Evolutionary conservation across 2,888 invertebrate species (phyloP), one percentile per base, ranked within the genome.

Genomic region (Teleiodes luculella): DNA sequence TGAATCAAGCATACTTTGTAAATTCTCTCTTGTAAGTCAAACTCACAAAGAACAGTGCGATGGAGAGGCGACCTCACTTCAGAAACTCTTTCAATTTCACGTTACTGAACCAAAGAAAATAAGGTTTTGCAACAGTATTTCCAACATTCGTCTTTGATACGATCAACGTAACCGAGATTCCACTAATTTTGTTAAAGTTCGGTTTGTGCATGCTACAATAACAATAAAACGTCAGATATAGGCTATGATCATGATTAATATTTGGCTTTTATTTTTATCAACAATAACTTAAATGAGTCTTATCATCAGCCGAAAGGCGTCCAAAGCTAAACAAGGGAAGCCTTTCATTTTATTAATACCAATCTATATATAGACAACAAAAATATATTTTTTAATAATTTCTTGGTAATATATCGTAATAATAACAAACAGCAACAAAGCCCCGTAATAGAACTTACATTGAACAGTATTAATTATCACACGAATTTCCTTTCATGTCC

Each of bases 371-470:
- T n/a, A n/a, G n/a, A n/a, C n/a, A n/a, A n/a, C n/a, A n/a, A n/a
- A n/a, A n/a, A n/a, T n/a, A n/a, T n/a, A n/a, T 24, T 24, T 24
- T 24, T 4, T 4, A 24, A 24, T 18, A 39, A 39, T 39, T 16
- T 39, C 18, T 16, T n/a, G n/a, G n/a, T n/a, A n/a, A n/a, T n/a
- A n/a, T n/a, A n/a, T n/a, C n/a, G n/a, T n/a, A n/a, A n/a, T n/a
- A n/a, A n/a, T 7, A 39, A 39, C 16, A 39, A 39, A 39, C 16
- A 16, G 18, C 39, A 14, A 18, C 16, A 14, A 14, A 36, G 39
- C 10, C 16, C 16, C 14, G 57, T 61, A 60, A 60, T 58, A 54
- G 56, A 16, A 10, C 18, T 16, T 39, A 39, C 39, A 18, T 10
- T 8, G 18, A 7, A 16, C 16, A 16, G 14, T 10, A 5, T 24